Conservation (phyloP, 1,140 invertebrate genomes). For the Drosophila lowei region DNA sequence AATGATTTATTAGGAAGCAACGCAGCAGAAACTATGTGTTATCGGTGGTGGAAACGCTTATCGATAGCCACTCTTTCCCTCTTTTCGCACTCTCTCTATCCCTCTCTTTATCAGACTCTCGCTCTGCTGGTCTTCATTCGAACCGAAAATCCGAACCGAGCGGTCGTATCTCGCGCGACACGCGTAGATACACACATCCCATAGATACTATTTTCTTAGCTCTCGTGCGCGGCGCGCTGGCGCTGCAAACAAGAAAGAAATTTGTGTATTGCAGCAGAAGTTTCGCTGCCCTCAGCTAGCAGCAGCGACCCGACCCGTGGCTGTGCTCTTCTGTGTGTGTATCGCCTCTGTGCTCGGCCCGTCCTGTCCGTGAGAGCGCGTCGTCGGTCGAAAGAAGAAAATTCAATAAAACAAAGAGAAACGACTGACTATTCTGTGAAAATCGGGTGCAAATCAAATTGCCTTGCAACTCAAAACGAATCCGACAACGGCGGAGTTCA, state of each 20-base stretch:
- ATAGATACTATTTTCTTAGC: slow-evolving; percentile 74
- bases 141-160: slow-evolving; percentile 42
- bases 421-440: slow-evolving; percentile 31
- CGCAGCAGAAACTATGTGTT: too few species aligned
- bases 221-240: slow-evolving; percentile 39
- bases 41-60: too few species aligned
- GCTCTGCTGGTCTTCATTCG: slow-evolving; percentile 16
- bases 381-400: slow-evolving; percentile 39
- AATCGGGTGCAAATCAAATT: slow-evolving; percentile 44
- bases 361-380: slow-evolving; percentile 31
- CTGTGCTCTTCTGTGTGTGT: slow-evolving; percentile 25
- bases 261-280: slow-evolving; percentile 78
- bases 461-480: slow-evolving; percentile 6
- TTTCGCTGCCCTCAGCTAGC: slow-evolving; percentile 53
- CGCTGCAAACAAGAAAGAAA: slow-evolving; percentile 59
- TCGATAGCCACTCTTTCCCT: too few species aligned
- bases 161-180: slow-evolving; percentile 62
- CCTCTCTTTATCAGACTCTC: neutral
- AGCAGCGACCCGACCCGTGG: neutral
- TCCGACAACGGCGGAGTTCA: slow-evolving; percentile 34
- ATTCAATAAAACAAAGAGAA: slow-evolving; percentile 58
- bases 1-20: too few species aligned
- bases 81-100: neutral
- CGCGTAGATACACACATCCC: slow-evolving; percentile 60
- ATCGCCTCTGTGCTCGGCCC: slow-evolving; percentile 20